These are phyloP conservation scores for Peromyscus attwateri DNA, from an alignment of 2,797 vertebrate species.

Conservation along the genomic window DNA sequence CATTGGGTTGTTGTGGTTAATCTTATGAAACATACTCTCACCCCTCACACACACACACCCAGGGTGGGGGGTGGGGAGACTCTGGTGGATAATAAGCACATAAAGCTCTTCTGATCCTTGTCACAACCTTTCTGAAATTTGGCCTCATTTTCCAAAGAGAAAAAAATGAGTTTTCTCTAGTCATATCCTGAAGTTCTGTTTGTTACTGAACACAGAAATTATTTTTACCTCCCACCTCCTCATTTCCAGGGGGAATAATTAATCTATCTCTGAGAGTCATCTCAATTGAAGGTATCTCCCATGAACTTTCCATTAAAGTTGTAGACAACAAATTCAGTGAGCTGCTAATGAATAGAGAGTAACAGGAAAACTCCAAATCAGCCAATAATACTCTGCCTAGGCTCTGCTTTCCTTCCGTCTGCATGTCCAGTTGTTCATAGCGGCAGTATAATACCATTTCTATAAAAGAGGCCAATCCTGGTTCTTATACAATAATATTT, in stretches of 20 bases:
- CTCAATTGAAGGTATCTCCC: not conserved
- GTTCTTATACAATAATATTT: constrained; percentile 23
- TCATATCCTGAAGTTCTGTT: not conserved
- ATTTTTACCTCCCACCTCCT: not conserved
- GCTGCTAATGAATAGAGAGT: not conserved
- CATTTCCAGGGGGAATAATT: not conserved
- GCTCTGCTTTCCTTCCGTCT: not conserved
- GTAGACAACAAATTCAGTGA: not conserved
- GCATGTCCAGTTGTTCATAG: not conserved
- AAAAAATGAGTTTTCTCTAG: constrained; percentile 8
- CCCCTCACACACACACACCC: no score
- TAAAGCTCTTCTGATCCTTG: not conserved
- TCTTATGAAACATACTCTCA: not conserved
- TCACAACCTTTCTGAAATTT: not conserved
- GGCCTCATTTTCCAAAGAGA: not conserved
- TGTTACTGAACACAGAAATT: not conserved
- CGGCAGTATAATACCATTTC: not conserved
- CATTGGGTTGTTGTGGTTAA: not conserved
- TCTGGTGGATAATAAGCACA: not conserved
- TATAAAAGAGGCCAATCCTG: not conserved
- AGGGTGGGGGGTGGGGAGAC: not conserved
- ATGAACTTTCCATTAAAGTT: not conserved
- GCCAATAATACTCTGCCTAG: not conserved
- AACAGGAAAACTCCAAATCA: not conserved
- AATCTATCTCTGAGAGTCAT: constrained; percentile 13